phyloP scores from a whole-genome alignment of 2,113 vertebrate genomes.

The Notechis scutatus region DNA sequence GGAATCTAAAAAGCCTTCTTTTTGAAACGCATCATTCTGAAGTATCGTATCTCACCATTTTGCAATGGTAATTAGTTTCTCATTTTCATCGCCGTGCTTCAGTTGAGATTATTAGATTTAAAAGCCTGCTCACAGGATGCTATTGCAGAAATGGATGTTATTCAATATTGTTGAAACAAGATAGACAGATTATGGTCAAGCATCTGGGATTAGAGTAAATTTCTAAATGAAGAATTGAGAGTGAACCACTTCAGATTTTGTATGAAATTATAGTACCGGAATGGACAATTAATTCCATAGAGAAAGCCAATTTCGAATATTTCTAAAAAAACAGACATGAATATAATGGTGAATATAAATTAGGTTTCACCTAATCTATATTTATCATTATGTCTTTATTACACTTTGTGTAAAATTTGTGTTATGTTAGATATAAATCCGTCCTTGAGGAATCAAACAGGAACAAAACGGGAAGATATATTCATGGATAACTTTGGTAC shows the following conservation, averaged over 20 bases:
- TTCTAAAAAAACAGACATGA: not conserved
- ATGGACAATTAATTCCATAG: not conserved
- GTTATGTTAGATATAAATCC: not conserved
- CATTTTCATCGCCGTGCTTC: not conserved
- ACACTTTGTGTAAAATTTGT: not conserved
- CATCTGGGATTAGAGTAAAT: constrained; percentile 1
- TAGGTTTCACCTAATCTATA: not conserved
- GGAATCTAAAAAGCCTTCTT: constrained; percentile 29
- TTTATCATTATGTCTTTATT: not conserved
- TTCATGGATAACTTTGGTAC: not conserved
- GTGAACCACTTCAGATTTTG: rapidly evolving
- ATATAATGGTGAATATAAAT: not conserved
- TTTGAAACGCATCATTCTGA: not conserved
- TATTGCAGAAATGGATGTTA: not conserved
- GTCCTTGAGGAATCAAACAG: not conserved
- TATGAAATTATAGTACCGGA: not conserved
- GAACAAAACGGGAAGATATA: not conserved
- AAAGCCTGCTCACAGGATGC: constrained; percentile 1
- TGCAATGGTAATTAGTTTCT: not conserved
- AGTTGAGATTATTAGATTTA: not conserved
- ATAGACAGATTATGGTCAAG: not conserved
- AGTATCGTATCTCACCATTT: constrained; percentile 14
- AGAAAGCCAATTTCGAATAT: not conserved
- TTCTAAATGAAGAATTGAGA: not conserved
- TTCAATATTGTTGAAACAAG: not conserved